Evolutionary conservation across 2,797 vertebrate species (phyloP), one percentile per base, ranked within the genome.

Genomic region (Octomys mimax): DNA sequence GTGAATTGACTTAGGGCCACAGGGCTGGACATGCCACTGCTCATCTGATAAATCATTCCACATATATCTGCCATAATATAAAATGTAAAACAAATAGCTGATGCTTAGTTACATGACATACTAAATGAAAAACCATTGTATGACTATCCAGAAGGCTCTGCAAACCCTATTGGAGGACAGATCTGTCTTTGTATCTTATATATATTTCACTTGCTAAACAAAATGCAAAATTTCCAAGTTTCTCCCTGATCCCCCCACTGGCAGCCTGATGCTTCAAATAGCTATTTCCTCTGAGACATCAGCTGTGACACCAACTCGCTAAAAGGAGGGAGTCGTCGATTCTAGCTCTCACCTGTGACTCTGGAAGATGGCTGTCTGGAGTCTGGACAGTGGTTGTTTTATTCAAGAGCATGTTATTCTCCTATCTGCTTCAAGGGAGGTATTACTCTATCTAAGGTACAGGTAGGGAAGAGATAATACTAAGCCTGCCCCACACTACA

Each of bases 141-240:
- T 83, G 66, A 68, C 87, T 52, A 52, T 59, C 79, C 39, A 87
- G n/a, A 83, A 94, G 87, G 61, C 2, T 79, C 57, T 91, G 33
- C 33, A 36, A 62, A 8, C 7, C 89, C 59, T 81, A 0, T 6
- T 31, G 70, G 89, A 87, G 64, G 42, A 66, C 39, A 4, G 3
- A 39, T 54, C 18, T 31, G 3, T 8, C 6, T 92, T 71, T 26
- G 3, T 52, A 33, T n/a, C 28, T 79, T 88, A 6, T 28, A 64
- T 8, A 26, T 94, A 85, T 92, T 92, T 91, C 9, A 22, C 18
- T 91, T 83, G 31, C 89, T 89, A 59, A 46, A 70, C 36, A 68
- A 39, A 91, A 70, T 8, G 52, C 66, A 6, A 62, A 19, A 87
- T 75, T 95, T 92, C 14, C 36, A 89, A 88, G 19, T 83, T 79